A percentile compares a stretch with the other conserved stretches of the same genome.
These are phyloP conservation scores for Gymnorhina tibicen DNA, from an alignment of 2,113 vertebrate genomes.

Conservation along the genomic window DNA sequence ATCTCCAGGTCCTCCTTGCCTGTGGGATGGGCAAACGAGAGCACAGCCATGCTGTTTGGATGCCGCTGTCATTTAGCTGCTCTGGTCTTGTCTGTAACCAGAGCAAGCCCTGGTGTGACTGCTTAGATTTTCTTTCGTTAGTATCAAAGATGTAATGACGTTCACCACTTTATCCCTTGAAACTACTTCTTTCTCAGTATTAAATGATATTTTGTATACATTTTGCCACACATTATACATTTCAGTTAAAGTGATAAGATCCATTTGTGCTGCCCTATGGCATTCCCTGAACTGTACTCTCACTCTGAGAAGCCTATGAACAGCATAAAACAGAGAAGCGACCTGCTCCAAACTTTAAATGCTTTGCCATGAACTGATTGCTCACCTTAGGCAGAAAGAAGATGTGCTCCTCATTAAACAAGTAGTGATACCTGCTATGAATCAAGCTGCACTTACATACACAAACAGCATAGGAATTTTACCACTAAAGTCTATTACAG, in stretches of 20 bases:
- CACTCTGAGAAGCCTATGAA: not conserved
- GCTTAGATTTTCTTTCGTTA: not conserved
- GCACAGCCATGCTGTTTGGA: not conserved
- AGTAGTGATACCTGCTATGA: not conserved
- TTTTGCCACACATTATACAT: not conserved
- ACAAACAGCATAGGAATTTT: not conserved
- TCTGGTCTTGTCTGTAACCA: not conserved
- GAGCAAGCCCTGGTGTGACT: not conserved
- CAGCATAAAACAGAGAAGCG: not conserved
- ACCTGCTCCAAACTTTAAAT: not conserved
- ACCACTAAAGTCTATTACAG: not conserved
- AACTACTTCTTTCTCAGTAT: not conserved
- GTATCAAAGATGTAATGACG: not conserved
- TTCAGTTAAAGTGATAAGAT: not conserved
- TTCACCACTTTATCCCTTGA: not conserved
- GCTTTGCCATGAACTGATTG: not conserved
- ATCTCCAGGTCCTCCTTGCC: not conserved
- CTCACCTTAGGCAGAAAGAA: not conserved
- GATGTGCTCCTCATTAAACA: not conserved
- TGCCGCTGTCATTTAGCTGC: not conserved
- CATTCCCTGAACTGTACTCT: not conserved
- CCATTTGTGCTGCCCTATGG: not conserved
- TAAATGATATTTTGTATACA: not conserved
- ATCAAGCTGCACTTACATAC: not conserved
- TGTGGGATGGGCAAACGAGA: not conserved